Evolutionary conservation across 2,113 vertebrate species (phyloP), one percentile per base, ranked within the genome.

Genomic region (Macrotus californicus): DNA sequence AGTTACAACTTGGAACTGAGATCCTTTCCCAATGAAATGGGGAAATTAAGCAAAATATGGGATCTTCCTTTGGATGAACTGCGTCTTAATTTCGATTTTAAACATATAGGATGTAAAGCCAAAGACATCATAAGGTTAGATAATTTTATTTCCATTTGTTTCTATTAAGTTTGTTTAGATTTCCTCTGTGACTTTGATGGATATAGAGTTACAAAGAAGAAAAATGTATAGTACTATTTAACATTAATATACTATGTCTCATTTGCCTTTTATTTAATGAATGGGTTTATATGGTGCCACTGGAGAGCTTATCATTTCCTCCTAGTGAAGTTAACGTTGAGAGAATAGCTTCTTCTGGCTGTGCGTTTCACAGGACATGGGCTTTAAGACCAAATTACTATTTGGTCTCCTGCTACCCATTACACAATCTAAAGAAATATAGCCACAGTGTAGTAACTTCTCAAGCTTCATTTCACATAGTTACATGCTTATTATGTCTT

Each of bases 11-110:
- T 96, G 0, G 98, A 98, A 52, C 96, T 99, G 96, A 99, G 97
- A 29, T 99, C 98, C 75, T 99, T 99, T 97, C 99, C 99, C 0
- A 99, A 99, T 95, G 99, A 99, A 98, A 99, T 99, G 99, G 99
- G 99, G 46, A 99, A 98, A 91, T 98, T 99, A 54, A 97, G 98
- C 93, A 98, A 99, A 96, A 98, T 99, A 87, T 99, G 99, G 99
- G 99, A 99, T 97, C 99, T 99, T 96, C 99, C 99, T 48, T 98
- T 99, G 97, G 99, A 99, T 79, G 99, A 99, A 34, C 98, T 99
- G 3, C 98, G 96, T 72, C 99, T 99, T 90, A 99, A 99, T 96
- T 98, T 99, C 93, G 99, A 99, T 96, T 98, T 99, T 97, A 99
- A 99, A 94, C 99, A 99, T 76, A 98, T 99, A 46, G 99, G 99